phyloP scores from a whole-genome alignment of 2,888 invertebrate genomes.

The Ommatoiulus sabulosus region DNA sequence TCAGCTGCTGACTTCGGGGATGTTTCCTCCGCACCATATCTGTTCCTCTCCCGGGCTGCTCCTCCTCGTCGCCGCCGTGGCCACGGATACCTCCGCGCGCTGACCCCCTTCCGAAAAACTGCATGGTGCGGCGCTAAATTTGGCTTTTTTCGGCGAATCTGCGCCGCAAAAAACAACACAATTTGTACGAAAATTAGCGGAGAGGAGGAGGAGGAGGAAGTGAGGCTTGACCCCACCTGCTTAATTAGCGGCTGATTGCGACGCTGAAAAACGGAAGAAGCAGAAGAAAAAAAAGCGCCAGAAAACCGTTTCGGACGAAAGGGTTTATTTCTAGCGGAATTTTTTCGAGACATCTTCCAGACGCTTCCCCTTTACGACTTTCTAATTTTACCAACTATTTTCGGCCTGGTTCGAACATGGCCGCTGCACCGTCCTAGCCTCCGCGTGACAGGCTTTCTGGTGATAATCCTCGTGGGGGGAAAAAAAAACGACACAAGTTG shows the following conservation, averaged over 20 bases:
- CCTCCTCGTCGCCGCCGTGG: background rate
- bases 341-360: slow-evolving; percentile 34
- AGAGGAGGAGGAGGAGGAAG: background rate
- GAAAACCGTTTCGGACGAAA: background rate
- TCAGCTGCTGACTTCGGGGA: background rate
- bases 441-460: background rate
- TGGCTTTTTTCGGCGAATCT: too few relatives aligned
- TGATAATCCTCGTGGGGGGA: too few relatives aligned
- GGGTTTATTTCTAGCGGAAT: background rate
- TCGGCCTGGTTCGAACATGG: background rate
- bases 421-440: background rate
- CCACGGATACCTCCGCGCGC: background rate
- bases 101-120: background rate
- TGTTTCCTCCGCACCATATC: background rate
- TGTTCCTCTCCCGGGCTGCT: background rate
- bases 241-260: background rate
- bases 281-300: too few relatives aligned
- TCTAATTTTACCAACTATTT: background rate
- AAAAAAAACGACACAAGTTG: too few relatives aligned
- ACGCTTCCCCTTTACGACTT: slow-evolving; percentile 14
- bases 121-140: too few relatives aligned
- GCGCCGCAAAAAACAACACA: too few relatives aligned
- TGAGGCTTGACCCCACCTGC: background rate
- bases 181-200: background rate
- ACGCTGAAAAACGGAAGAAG: background rate